These are phyloP conservation scores for Naso thynnoides DNA, from an alignment of 2,797 vertebrate genomes.

Conservation along the genomic window DNA sequence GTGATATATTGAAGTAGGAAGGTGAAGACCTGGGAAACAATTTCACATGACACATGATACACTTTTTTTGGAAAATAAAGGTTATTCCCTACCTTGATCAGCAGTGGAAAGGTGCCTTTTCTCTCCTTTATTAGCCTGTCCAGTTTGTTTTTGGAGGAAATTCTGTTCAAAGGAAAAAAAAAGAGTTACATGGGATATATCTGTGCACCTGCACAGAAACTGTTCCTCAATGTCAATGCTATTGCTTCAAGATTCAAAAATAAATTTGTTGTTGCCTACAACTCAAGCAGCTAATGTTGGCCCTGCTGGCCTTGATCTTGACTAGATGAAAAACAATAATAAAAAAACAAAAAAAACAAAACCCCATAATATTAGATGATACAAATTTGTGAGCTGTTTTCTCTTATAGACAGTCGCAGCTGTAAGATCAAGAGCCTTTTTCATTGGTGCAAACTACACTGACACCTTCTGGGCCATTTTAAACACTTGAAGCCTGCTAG, in stretches of 20 bases:
- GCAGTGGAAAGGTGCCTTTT: slow-evolving; percentile 69
- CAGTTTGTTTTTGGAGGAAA: slow-evolving; percentile 60
- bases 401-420: slow-evolving; percentile 18
- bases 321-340: neutral
- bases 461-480: slow-evolving; percentile 71
- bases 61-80: neutral
- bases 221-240: neutral
- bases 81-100: slow-evolving; percentile 72
- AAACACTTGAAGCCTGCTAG: neutral
- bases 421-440: neutral
- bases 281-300: neutral
- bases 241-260: neutral
- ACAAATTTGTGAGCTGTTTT: slow-evolving; percentile 7
- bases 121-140: slow-evolving; percentile 64
- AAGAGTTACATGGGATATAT: neutral
- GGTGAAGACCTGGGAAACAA: neutral
- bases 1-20: slow-evolving; percentile 4
- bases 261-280: neutral
- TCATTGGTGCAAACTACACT: slow-evolving; percentile 53
- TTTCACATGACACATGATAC: neutral
- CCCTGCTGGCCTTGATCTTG: slow-evolving; percentile 4
- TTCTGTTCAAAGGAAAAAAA: slow-evolving; percentile 60
- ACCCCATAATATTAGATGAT: slow-evolving; percentile 9
- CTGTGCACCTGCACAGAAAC: neutral
- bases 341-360: too few species aligned